These are phyloP conservation scores for Molorchus minor DNA, from an alignment of 2,888 invertebrate species.

Conservation along the genomic window DNA sequence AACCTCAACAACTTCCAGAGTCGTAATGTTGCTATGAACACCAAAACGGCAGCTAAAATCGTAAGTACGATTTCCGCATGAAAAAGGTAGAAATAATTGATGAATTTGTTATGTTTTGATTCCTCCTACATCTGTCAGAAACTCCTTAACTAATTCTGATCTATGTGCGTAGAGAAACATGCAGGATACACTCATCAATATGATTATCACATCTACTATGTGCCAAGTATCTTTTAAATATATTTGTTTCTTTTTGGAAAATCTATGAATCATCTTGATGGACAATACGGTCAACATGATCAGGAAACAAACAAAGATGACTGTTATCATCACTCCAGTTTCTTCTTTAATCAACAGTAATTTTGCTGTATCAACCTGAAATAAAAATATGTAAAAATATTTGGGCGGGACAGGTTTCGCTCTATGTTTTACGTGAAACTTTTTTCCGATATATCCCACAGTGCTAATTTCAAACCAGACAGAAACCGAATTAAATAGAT, in stretches of 20 bases:
- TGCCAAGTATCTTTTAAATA: slow-evolving; percentile 46
- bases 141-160: slow-evolving; percentile 34
- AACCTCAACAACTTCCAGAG: slow-evolving; percentile 53
- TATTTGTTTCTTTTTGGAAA: slow-evolving; percentile 33
- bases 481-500: slow-evolving; percentile 49
- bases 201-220: slow-evolving; percentile 47
- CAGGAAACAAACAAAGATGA: slow-evolving; percentile 42
- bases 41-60: slow-evolving; percentile 43
- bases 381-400: not conserved
- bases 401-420: no score
- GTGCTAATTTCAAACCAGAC: slow-evolving; percentile 50
- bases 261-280: slow-evolving; percentile 36
- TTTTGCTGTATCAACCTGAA: slow-evolving; percentile 42
- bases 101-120: slow-evolving; percentile 49
- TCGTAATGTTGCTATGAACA: slow-evolving; percentile 51
- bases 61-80: slow-evolving; percentile 45
- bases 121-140: slow-evolving; percentile 40
- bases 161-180: slow-evolving; percentile 41
- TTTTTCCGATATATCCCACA: slow-evolving; percentile 45
- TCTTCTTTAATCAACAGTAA: slow-evolving; percentile 45
- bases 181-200: slow-evolving; percentile 41
- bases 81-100: slow-evolving; percentile 50
- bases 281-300: slow-evolving; percentile 40
- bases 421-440: slow-evolving; percentile 38
- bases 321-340: slow-evolving; percentile 26